Percentiles rank a stretch among this genome's conserved stretches.
Conservation (phyloP, 2,797 vertebrate genomes). For the Leucoraja ocellata region DNA sequence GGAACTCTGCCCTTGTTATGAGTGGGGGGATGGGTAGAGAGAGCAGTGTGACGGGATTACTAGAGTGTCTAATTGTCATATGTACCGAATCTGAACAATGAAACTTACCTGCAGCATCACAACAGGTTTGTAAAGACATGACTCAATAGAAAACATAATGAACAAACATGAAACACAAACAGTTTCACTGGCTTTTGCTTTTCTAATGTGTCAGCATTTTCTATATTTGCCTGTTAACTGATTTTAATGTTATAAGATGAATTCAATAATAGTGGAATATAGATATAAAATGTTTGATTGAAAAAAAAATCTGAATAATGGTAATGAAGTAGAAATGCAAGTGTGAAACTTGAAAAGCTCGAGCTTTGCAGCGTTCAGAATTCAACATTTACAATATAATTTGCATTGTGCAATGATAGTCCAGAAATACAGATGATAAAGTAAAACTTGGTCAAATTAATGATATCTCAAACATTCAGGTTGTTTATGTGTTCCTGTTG, state of each 20-base stretch:
- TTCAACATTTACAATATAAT: not conserved
- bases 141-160: no score
- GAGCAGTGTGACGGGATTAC: no score
- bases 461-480: not conserved
- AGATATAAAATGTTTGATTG: not conserved
- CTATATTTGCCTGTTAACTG: not conserved
- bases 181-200: not conserved
- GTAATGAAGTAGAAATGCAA: not conserved
- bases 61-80: no score
- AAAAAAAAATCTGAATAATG: not conserved
- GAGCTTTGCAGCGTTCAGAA: not conserved
- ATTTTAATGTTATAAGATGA: not conserved
- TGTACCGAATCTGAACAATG: no score
- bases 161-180: not conserved
- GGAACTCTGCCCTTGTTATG: no score
- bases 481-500: not conserved
- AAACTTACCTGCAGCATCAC: no score
- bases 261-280: not conserved
- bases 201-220: not conserved
- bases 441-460: not conserved
- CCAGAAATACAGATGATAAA: not conserved
- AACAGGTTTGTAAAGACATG: no score
- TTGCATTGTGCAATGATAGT: not conserved
- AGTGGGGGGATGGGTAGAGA: no score
- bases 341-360: not conserved